Conservation (phyloP, 2,888 invertebrate genomes). For the Aplocera efformata region DNA sequence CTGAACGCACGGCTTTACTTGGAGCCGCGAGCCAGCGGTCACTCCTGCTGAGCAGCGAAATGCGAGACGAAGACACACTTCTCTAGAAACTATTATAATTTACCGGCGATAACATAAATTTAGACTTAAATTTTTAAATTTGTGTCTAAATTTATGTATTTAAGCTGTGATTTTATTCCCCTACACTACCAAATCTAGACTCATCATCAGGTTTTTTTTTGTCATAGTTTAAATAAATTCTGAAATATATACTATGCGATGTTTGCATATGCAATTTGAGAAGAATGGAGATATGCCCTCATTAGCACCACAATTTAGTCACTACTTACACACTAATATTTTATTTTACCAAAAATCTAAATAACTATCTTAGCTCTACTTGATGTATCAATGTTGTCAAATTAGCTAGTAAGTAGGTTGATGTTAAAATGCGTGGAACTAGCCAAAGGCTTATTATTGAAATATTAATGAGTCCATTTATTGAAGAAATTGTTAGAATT, state of each 20-base stretch:
- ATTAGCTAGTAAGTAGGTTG: conserved; percentile 8
- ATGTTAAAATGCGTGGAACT: conserved; percentile 2
- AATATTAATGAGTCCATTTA: conserved; percentile 4
- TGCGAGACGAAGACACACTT: conserved; percentile 92
- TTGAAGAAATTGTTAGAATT: conserved; percentile 12
- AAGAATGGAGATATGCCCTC: no score
- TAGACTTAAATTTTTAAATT: no score
- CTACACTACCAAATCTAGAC: no score
- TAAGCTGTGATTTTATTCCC: no score
- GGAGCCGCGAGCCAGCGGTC: conserved; percentile 89
- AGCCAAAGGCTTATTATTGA: not conserved
- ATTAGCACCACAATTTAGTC: conserved; percentile 4
- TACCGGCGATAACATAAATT: no score
- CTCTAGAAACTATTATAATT: conserved; percentile 80
- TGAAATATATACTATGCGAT: no score
- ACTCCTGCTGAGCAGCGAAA: conserved; percentile 86
- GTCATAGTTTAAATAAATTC: no score
- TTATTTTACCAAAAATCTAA: not conserved
- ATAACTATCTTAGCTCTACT: conserved; percentile 3
- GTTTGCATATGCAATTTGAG: no score
- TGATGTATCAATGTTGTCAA: conserved; percentile 20
- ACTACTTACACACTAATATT: not conserved
- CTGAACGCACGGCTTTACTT: conserved; percentile 83
- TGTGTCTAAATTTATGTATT: no score
- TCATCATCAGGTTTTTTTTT: no score